Percentiles rank a stretch among this genome's conserved stretches.
These are phyloP conservation scores for Mylabris sibirica DNA, from an alignment of 2,888 invertebrate species.

Conservation along the genomic window DNA sequence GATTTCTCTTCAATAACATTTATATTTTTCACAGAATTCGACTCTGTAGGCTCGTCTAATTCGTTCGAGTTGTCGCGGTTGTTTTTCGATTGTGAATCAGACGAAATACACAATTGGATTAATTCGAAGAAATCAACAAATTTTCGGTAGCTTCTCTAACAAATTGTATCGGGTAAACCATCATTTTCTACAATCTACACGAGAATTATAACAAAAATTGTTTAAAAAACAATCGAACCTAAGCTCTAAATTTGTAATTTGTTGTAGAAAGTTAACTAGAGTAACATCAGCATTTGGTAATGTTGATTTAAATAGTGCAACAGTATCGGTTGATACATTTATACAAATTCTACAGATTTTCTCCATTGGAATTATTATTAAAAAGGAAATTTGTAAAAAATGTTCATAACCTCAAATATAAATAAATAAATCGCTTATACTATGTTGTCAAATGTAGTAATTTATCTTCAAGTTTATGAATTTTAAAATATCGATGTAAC, in stretches of 20 bases:
- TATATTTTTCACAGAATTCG: neutral
- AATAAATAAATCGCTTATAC: neutral
- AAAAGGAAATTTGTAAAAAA: neutral
- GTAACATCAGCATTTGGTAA: constrained; percentile 6
- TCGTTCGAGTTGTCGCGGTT: neutral
- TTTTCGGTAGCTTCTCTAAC: neutral
- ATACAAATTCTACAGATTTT: constrained; percentile 27
- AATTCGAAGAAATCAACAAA: neutral
- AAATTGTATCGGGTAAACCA: neutral
- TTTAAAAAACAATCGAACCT: neutral
- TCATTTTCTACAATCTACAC: constrained; percentile 8
- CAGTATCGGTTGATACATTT: constrained; percentile 11
- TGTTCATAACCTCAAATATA: neutral
- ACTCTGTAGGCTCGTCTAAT: neutral
- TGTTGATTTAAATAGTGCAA: constrained; percentile 18
- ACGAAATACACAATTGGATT: neutral
- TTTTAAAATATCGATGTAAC: too few relatives aligned
- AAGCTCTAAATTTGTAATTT: constrained; percentile 34
- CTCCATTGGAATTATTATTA: neutral
- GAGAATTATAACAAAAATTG: neutral
- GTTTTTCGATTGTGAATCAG: neutral
- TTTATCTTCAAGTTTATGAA: too few relatives aligned
- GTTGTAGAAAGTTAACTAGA: constrained; percentile 22
- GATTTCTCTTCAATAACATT: neutral
- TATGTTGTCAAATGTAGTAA: too few relatives aligned